Conservation (phyloP, 2,797 vertebrate species). For the Pseudochirops cupreus region DNA sequence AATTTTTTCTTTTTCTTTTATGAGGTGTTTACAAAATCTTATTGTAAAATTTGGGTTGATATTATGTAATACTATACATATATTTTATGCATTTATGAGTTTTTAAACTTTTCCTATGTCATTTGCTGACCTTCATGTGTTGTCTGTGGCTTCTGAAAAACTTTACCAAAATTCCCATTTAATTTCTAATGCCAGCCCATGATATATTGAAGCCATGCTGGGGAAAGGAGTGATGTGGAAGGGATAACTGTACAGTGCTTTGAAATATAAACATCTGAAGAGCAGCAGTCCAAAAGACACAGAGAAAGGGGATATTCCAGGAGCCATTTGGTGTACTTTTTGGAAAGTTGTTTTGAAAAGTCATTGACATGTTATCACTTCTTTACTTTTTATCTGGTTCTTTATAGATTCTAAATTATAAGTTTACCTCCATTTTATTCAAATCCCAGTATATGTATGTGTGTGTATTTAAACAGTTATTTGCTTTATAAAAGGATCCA, state of each 20-base stretch:
- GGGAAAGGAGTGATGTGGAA: not conserved
- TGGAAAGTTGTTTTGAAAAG: not conserved
- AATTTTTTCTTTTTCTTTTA: not conserved
- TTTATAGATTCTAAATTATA: not conserved
- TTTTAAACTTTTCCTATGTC: not conserved
- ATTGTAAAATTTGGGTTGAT: not conserved
- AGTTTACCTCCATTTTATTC: not conserved
- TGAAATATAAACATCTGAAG: not conserved
- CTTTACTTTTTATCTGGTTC: not conserved
- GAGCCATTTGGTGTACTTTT: not conserved
- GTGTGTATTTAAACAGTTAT: not conserved
- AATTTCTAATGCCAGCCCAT: not conserved
- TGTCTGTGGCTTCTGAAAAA: not conserved
- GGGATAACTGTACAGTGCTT: not conserved
- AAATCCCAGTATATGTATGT: not conserved
- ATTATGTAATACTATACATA: not conserved
- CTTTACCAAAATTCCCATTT: not conserved
- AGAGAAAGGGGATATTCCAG: not conserved
- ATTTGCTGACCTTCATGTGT: not conserved
- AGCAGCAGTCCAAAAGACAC: not conserved
- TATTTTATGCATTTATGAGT: not conserved
- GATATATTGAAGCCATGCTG: not conserved
- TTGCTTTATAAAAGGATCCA: not conserved
- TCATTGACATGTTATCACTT: not conserved
- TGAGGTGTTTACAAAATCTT: not conserved